phyloP scores from a whole-genome alignment of 92 coral and sea anemone genomes.

The Porites cylindrica region DNA sequence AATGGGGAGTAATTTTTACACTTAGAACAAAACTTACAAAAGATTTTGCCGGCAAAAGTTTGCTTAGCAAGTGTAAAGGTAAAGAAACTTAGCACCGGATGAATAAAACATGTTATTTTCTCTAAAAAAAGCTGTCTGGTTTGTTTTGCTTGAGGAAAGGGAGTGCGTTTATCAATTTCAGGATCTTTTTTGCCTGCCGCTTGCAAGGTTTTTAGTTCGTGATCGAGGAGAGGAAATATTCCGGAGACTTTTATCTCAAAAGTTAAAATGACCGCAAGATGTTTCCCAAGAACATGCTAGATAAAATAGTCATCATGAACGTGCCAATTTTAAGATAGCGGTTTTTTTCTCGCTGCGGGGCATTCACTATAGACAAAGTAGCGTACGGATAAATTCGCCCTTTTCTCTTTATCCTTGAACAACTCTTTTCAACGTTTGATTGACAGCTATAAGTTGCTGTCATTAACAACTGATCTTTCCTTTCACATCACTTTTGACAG shows the following conservation, averaged over 20 bases:
- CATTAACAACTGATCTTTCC: constrained; percentile 74
- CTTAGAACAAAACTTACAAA: constrained; percentile 64
- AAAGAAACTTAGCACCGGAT: constrained; percentile 55
- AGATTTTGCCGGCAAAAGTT: constrained; percentile 29
- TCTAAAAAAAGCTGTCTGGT: constrained; percentile 49
- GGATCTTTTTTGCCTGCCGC: constrained; percentile 85
- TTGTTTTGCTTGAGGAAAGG: constrained; percentile 68
- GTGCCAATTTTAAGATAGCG: constrained; percentile 54
- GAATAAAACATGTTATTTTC: constrained; percentile 83
- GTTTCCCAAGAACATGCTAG: constrained; percentile 35
- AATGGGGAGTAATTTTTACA: constrained; percentile 30
- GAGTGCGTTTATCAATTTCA: constrained; percentile 67
- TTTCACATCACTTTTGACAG: constrained; percentile 69
- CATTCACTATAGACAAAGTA: constrained; percentile 54
- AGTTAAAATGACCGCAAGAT: constrained; percentile 72
- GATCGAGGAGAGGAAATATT: constrained; percentile 34
- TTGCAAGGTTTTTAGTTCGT: constrained; percentile 49
- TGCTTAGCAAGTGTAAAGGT: constrained; percentile 34
- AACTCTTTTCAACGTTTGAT: constrained; percentile 73
- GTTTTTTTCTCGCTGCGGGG: constrained; percentile 51
- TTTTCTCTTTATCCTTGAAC: constrained; percentile 49
- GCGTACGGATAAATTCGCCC: constrained; percentile 21
- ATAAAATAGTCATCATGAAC: constrained; percentile 34
- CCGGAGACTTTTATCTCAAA: constrained; percentile 67
- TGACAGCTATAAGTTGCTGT: constrained; percentile 75